A percentile compares a stretch with the other conserved stretches of the same genome.
Evolutionary conservation across 2,797 vertebrate genomes (phyloP).

Genomic region (Acipenser ruthenus): DNA sequence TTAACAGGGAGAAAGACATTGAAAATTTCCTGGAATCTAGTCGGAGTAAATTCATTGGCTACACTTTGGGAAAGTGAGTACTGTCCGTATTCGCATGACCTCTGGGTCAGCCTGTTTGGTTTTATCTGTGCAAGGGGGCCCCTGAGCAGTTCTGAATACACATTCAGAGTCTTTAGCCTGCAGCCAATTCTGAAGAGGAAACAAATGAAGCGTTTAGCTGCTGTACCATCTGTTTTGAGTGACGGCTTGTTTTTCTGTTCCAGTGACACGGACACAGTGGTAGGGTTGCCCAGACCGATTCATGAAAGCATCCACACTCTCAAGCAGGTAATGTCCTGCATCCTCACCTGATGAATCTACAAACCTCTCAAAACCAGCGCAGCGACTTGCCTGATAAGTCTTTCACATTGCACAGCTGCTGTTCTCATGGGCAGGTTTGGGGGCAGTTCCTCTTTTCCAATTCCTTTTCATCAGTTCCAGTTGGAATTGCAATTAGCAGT

Average conservation of each 20-base stretch:
- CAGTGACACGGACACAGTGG: conserved; percentile 92
- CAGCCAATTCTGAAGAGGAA: neutral
- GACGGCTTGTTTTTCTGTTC: conserved; percentile 8
- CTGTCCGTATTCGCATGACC: no score
- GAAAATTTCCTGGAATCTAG: conserved; percentile 96
- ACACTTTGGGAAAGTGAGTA: conserved; percentile 86
- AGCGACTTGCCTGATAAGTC: no score
- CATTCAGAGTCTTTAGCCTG: no score
- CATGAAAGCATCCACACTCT: conserved; percentile 95
- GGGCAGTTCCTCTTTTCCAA: no score
- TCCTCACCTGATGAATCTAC: no score
- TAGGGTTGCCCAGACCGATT: conserved; percentile 90
- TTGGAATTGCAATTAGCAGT: no score
- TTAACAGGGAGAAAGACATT: conserved; percentile 88
- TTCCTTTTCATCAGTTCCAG: no score
- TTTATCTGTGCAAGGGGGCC: no score
- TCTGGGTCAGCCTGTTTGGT: no score
- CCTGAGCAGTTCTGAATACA: no score
- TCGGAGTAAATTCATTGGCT: conserved; percentile 97
- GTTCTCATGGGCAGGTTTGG: neutral
- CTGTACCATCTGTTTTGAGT: neutral
- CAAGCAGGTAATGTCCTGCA: conserved; percentile 68
- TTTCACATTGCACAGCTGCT: neutral
- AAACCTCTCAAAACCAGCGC: no score
- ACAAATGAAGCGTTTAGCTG: neutral